A percentile compares a stretch with the other conserved stretches of the same genome.
These are phyloP conservation scores for Chloroceryle inda DNA, from an alignment of 2,797 vertebrate genomes.

Conservation along the genomic window DNA sequence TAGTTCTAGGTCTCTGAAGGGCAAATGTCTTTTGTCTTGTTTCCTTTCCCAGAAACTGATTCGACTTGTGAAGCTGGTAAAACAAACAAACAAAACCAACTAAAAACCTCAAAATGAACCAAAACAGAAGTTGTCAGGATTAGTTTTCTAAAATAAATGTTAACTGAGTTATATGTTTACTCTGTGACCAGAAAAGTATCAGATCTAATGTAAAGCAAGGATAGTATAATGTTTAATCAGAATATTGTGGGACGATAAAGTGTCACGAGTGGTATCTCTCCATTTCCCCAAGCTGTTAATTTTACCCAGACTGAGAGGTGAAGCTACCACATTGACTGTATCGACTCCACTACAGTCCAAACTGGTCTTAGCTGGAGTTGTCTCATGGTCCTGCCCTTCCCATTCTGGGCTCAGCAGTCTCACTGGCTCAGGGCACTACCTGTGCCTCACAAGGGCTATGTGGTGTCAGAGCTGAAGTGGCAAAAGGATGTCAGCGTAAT, in stretches of 20 bases:
- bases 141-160: not conserved
- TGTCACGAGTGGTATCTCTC: accelerated
- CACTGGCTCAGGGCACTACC: accelerated
- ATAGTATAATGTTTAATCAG: not conserved
- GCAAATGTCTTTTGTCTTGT: not conserved
- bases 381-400: accelerated
- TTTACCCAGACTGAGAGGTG: not conserved
- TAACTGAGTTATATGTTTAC: not conserved
- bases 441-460: accelerated
- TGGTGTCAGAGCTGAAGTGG: accelerated
- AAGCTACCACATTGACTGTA: not conserved
- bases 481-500: not conserved
- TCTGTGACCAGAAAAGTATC: not conserved
- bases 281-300: not conserved
- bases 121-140: not conserved
- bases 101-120: not conserved
- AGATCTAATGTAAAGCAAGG: not conserved
- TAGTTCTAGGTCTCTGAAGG: not conserved
- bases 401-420: not conserved
- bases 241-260: not conserved
- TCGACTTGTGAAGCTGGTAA: not conserved
- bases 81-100: not conserved
- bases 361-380: not conserved
- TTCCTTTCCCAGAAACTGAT: not conserved
- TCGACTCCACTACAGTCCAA: accelerated